phyloP scores from a whole-genome alignment of 2,797 vertebrate genomes.

The Microhierax caerulescens region DNA sequence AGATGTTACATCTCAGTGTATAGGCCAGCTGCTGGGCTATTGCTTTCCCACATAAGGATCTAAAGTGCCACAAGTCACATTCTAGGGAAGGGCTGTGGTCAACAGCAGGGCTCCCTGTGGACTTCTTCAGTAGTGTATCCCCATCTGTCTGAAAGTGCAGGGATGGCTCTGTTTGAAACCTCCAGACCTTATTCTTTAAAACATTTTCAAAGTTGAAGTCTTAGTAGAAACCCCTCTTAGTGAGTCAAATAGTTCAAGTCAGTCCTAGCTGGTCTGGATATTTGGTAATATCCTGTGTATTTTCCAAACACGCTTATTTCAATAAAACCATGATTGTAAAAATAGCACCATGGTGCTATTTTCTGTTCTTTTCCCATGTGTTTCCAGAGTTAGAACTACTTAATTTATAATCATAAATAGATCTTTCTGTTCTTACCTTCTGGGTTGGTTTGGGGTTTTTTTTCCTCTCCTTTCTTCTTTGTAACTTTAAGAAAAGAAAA shows the following conservation, averaged over 20 bases:
- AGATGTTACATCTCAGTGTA: neutral
- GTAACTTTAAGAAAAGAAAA: neutral
- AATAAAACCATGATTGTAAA: neutral
- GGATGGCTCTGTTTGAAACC: neutral
- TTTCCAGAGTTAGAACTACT: neutral
- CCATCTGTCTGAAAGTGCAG: neutral
- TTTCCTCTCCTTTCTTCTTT: neutral
- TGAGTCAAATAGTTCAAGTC: neutral
- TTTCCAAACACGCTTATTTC: neutral
- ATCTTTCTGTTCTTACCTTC: neutral
- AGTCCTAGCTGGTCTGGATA: neutral
- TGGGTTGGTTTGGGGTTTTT: neutral
- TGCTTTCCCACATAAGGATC: neutral
- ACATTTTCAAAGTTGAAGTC: neutral
- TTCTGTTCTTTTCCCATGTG: neutral
- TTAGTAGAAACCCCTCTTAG: neutral
- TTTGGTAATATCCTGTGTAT: neutral
- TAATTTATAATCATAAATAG: neutral
- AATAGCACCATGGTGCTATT: neutral
- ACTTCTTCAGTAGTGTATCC: neutral
- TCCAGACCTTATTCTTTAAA: neutral
- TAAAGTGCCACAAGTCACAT: neutral
- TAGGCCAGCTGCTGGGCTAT: neutral
- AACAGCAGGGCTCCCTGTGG: neutral
- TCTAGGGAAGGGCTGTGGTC: neutral